phyloP scores from a whole-genome alignment of 2,113 vertebrate species.

The Chunga burmeisteri region DNA sequence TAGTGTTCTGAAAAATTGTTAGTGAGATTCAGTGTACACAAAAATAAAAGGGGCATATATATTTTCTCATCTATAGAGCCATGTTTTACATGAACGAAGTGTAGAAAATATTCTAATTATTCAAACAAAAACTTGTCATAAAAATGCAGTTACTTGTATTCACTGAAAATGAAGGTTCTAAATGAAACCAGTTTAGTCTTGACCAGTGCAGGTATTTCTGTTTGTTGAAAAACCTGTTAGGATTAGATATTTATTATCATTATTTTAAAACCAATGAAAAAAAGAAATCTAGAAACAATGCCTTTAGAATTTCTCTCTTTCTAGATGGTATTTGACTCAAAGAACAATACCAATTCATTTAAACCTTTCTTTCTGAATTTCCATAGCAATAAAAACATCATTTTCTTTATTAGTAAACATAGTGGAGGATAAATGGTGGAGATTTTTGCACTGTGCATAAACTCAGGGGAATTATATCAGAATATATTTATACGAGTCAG shows the following conservation, averaged over 20 bases:
- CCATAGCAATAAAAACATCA: not conserved
- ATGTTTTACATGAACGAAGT: not conserved
- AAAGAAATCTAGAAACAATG: not conserved
- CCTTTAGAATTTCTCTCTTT: not conserved
- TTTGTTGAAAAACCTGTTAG: not conserved
- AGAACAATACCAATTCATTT: not conserved
- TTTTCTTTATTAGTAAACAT: not conserved
- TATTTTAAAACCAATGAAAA: not conserved
- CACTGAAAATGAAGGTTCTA: not conserved
- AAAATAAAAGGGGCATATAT: not conserved
- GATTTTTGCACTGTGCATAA: not conserved
- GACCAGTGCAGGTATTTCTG: not conserved
- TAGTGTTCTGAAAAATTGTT: slow-evolving; percentile 51
- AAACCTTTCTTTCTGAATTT: not conserved
- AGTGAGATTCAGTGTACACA: not conserved
- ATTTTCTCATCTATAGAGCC: not conserved
- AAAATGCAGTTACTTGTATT: not conserved
- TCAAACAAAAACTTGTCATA: not conserved
- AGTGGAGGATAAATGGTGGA: not conserved
- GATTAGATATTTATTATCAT: not conserved
- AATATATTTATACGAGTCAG: not conserved
- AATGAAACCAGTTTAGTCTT: not conserved
- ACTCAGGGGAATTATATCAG: not conserved
- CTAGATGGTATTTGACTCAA: not conserved
- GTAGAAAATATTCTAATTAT: not conserved